Conservation (phyloP, 2,888 invertebrate species). For the Coecobrya sp. region DNA sequence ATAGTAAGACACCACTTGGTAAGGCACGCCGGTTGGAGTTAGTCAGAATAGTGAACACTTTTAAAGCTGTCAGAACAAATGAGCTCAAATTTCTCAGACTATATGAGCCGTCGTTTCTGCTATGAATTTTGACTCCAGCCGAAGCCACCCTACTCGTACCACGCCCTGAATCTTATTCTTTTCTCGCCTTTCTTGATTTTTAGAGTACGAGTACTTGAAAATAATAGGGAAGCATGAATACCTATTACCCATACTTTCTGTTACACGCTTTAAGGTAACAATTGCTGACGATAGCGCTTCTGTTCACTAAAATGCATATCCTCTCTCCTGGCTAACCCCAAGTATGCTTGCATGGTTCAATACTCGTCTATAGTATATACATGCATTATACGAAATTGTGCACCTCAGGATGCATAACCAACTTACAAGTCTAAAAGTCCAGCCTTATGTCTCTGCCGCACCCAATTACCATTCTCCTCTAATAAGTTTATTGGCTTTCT, state of each 20-base stretch:
- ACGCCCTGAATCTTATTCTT: slow-evolving; percentile 61
- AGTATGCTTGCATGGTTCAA: not conserved
- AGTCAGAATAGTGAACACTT: slow-evolving; percentile 70
- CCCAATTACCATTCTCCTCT: not conserved
- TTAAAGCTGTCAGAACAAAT: slow-evolving; percentile 83
- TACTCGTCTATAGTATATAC: not conserved
- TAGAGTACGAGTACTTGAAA: not conserved
- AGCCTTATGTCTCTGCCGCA: not conserved
- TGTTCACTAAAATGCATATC: not conserved
- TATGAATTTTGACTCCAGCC: slow-evolving; percentile 65
- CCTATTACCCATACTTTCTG: not conserved
- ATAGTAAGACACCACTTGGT: no score
- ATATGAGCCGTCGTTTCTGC: slow-evolving; percentile 81
- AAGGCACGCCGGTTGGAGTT: slow-evolving; percentile 65
- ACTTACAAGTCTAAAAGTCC: no score
- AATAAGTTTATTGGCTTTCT: not conserved
- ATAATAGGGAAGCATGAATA: slow-evolving; percentile 4
- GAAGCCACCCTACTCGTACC: slow-evolving; percentile 24
- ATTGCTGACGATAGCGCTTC: slow-evolving; percentile 49
- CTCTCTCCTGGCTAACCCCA: not conserved
- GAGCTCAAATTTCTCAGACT: slow-evolving; percentile 78
- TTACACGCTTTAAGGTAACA: not conserved
- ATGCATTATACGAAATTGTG: no score
- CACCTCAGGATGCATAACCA: no score
- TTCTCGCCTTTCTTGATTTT: slow-evolving; percentile 17